Conservation (phyloP, 2,113 vertebrate species). For the Podarcis cretensis region DNA sequence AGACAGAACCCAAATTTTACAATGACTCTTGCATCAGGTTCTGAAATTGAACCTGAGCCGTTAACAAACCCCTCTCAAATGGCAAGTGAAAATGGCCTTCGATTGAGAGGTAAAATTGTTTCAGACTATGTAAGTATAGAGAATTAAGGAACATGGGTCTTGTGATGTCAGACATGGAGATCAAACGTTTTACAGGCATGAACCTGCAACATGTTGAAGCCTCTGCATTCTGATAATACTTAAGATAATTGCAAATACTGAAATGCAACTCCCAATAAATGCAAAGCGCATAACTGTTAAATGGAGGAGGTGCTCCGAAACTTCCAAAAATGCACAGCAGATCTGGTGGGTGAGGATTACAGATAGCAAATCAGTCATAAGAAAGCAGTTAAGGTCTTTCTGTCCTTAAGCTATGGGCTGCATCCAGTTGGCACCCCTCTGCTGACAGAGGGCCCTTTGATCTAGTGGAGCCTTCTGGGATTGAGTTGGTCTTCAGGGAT, state of each 20-base stretch:
- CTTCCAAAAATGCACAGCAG: constrained; percentile 28
- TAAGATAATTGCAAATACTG: constrained; percentile 50
- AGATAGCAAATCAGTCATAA: constrained; percentile 25
- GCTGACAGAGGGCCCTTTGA: constrained; percentile 22
- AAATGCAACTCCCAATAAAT: constrained; percentile 49
- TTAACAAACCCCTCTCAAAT: constrained; percentile 57
- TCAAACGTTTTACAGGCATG: background rate
- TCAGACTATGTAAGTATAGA: constrained; percentile 65
- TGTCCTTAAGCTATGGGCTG: background rate
- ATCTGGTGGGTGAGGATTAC: background rate
- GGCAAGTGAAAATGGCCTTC: constrained; percentile 59
- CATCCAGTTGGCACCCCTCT: background rate
- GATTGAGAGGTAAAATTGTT: constrained; percentile 56
- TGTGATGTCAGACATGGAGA: background rate
- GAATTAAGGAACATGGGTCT: constrained; percentile 26
- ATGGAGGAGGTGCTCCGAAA: constrained; percentile 50
- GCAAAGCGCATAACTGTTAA: constrained; percentile 51
- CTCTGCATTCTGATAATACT: constrained; percentile 52
- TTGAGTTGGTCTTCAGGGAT: background rate
- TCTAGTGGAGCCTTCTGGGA: background rate
- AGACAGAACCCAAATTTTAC: constrained; percentile 63
- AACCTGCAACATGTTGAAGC: constrained; percentile 37
- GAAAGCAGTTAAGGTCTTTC: background rate
- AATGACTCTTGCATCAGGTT: constrained; percentile 60
- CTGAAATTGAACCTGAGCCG: constrained; percentile 25